Evolutionary conservation across 2,797 vertebrate genomes (phyloP), one percentile per base, ranked within the genome.

Genomic region (Enteromius anoplus): DNA sequence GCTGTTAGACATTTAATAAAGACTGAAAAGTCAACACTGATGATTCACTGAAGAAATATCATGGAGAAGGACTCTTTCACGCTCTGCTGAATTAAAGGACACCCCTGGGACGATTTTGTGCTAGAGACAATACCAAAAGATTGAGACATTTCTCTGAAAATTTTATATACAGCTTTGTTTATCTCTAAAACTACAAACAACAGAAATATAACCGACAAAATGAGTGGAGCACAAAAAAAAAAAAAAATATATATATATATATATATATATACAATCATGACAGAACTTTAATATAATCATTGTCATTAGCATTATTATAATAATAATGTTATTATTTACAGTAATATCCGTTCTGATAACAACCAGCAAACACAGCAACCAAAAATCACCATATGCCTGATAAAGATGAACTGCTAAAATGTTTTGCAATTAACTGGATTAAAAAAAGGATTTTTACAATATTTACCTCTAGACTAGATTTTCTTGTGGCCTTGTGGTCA

Each of bases 1-100:
- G 73, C 80, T 81, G 84, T 73, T 60, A 14, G 51, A 82, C 29
- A 76, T 85, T 78, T 85, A 78, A 85, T 85, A 82, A 85, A 80
- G 71, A 72, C 66, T 45, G 55, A 81, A 45, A 81, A 62, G 51
- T 64, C 29, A 73, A 49, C 26, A 15, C 37, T 76, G 53, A 80
- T 80, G 51, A 80, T 80, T 58, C 34, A 71, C 40, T 9, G 6
- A 32, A 51, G 14, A 81, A 73, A 64, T 17, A 34, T 72, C 21
- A 62, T 3, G 1, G 23, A 77, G 40, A 77, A 66, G 3, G 76
- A 34, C 29, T 17, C 12, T 5, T 62, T 47, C 29, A 11, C 6
- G 29, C 6, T 10, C 62, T 66, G 5, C n/a, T 4, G 29, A 26
- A n/a, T 53, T 29, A 8, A 53, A 26, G n/a, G 37, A 80, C 66